Percentiles rank a stretch among this genome's conserved stretches.
Evolutionary conservation across 2,797 vertebrate genomes (phyloP).

Genomic region (Lacerta agilis): DNA sequence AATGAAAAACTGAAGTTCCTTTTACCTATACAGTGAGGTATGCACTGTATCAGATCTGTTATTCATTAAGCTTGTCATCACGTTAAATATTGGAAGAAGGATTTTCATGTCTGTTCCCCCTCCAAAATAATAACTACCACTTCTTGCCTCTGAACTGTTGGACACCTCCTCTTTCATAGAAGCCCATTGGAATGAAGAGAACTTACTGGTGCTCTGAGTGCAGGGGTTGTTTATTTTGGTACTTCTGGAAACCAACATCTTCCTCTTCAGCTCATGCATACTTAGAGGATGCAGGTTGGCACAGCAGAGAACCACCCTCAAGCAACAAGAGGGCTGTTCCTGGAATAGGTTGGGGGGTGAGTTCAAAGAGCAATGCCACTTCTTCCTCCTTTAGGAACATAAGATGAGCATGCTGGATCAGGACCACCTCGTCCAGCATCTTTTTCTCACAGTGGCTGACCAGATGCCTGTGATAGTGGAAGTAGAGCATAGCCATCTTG

Average conservation of each 20-base stretch:
- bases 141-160: neutral
- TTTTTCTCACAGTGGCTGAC: too few relatives aligned
- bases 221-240: neutral
- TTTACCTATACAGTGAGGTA: constrained; percentile 13
- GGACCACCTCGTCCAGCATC: too few relatives aligned
- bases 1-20: neutral
- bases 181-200: neutral
- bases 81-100: constrained; percentile 4
- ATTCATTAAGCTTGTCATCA: constrained; percentile 28
- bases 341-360: neutral
- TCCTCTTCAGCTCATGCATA: neutral
- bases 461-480: too few relatives aligned
- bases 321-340: neutral
- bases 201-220: neutral
- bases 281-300: neutral
- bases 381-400: neutral
- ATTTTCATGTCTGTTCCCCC: constrained; percentile 1
- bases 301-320: neutral
- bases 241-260: neutral
- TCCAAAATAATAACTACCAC: neutral
- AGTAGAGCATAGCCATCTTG: too few relatives aligned
- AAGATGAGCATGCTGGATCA: too few relatives aligned
- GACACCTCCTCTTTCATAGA: neutral
- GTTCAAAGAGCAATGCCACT: neutral
- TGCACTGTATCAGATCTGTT: constrained; percentile 31